These are phyloP conservation scores for Abscondita cerata DNA, from an alignment of 2,888 invertebrate species.

Conservation along the genomic window DNA sequence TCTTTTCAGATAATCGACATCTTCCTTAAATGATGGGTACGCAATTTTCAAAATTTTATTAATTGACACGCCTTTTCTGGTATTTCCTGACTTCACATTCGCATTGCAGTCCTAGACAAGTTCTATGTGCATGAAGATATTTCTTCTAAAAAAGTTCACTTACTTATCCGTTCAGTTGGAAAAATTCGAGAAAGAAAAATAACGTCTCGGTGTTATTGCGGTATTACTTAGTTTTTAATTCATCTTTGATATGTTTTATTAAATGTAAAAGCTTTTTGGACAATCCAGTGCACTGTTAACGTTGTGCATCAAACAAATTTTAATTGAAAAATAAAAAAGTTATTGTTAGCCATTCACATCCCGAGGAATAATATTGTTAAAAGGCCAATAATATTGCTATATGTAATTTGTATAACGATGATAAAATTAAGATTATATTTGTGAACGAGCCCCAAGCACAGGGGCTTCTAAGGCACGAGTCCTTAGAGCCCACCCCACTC, in stretches of 20 bases:
- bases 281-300: not conserved
- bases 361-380: not conserved
- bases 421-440: not conserved
- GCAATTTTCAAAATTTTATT: slow-evolving; percentile 39
- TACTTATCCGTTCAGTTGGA: slow-evolving; percentile 37
- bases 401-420: not conserved
- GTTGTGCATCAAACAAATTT: slow-evolving; percentile 5
- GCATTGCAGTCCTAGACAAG: slow-evolving; percentile 58
- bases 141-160: slow-evolving; percentile 51
- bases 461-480: slow-evolving; percentile 10
- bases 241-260: slow-evolving; percentile 8
- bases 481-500: slow-evolving; percentile 13
- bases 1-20: slow-evolving; percentile 26
- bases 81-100: slow-evolving; percentile 53
- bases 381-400: slow-evolving; percentile 9
- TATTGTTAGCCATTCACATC: not conserved
- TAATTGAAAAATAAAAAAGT: not conserved
- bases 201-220: not conserved
- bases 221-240: slow-evolving; percentile 10
- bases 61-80: slow-evolving; percentile 52
- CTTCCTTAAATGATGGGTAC: slow-evolving; percentile 24
- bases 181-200: slow-evolving; percentile 18
- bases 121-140: slow-evolving; percentile 57
- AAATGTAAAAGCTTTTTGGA: slow-evolving; percentile 3
- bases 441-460: slow-evolving; percentile 10